Conservation (phyloP, 2,113 vertebrate species). For the Pollachius pollachius region DNA sequence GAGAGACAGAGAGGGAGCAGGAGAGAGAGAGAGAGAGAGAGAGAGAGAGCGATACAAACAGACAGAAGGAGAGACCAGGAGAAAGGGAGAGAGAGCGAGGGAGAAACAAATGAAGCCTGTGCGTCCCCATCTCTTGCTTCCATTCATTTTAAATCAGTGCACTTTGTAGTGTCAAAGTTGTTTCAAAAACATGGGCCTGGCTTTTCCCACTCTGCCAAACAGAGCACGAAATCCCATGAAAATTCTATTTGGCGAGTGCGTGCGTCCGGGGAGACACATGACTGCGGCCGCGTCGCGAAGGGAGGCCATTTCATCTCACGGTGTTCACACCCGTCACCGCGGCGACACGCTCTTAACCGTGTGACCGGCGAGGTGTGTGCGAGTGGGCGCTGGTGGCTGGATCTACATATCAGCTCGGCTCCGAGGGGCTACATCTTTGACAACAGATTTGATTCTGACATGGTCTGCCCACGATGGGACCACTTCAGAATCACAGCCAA, state of each 20-base stretch:
- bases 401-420: too few species aligned
- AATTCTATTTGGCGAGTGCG: conserved; percentile 3
- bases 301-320: too few species aligned
- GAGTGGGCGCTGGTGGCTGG: too few species aligned
- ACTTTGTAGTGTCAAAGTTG: conserved; percentile 42
- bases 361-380: too few species aligned
- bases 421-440: too few species aligned
- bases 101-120: conserved; percentile 9
- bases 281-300: too few species aligned
- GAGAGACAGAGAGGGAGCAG: background rate
- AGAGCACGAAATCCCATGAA: conserved; percentile 62
- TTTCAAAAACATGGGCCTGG: conserved; percentile 21
- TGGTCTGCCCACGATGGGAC: too few species aligned
- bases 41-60: background rate
- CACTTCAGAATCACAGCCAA: too few species aligned
- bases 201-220: conserved; percentile 64
- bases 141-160: conserved; percentile 61
- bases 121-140: conserved; percentile 31
- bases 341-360: too few species aligned
- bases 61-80: background rate
- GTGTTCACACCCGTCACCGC: too few species aligned
- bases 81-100: background rate
- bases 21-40: background rate
- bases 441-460: too few species aligned
- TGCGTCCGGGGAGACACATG: too few species aligned